Conservation (phyloP, 2,888 invertebrate genomes). For the Rhagonycha fulva region DNA sequence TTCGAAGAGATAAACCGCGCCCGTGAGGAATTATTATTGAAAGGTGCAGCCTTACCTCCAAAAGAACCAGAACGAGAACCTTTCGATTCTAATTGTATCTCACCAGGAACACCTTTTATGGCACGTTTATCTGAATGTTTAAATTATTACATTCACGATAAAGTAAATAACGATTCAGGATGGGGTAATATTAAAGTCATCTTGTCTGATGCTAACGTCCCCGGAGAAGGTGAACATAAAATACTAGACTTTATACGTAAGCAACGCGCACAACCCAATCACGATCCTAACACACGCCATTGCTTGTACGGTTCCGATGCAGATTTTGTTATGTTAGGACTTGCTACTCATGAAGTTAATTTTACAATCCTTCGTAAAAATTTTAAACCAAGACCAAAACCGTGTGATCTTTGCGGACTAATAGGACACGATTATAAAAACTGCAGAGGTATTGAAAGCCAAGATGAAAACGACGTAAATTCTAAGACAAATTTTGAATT, state of each 20-base stretch:
- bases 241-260: conserved; percentile 98
- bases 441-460: conserved; percentile 67
- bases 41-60: conserved; percentile 79
- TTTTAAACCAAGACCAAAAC: conserved; percentile 93
- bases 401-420: conserved; percentile 94
- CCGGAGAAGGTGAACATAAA: conserved; percentile 98
- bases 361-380: conserved; percentile 99
- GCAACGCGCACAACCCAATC: conserved; percentile 91
- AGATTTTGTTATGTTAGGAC: conserved; percentile 96
- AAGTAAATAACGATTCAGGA: conserved; percentile 90
- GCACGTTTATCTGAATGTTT: conserved; percentile 83
- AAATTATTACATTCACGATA: conserved; percentile 86
- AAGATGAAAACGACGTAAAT: conserved; percentile 27
- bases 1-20: conserved; percentile 82
- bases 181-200: conserved; percentile 94
- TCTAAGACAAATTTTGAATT: conserved; percentile 67
- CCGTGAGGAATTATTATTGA: conserved; percentile 70
- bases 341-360: conserved; percentile 98
- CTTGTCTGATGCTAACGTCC: conserved; percentile 98
- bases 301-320: conserved; percentile 98
- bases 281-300: conserved; percentile 97
- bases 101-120: conserved; percentile 99
- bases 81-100: conserved; percentile 99
- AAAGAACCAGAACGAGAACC: conserved; percentile 90
- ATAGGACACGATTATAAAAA: conserved; percentile 93